Conservation (phyloP, 1,140 invertebrate genomes). For the Centruroides vittatus region DNA sequence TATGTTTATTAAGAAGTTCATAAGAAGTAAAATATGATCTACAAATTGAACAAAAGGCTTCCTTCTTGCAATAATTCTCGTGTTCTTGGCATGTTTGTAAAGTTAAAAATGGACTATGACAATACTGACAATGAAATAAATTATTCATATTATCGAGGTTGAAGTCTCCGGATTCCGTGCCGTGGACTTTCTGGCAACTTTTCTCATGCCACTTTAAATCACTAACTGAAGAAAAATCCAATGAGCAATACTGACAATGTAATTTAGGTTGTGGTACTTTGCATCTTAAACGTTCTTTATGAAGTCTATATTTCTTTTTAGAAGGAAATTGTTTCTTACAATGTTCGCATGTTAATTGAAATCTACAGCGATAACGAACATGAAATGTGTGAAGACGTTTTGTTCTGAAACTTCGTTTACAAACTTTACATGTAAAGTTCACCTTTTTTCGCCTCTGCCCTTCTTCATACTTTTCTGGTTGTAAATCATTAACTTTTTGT, state of each 20-base stretch:
- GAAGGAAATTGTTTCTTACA: neutral
- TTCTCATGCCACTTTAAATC: neutral
- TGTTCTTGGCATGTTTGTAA: neutral
- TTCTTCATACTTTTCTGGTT: slow-evolving; percentile 7
- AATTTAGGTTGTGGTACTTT: neutral
- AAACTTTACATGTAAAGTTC: slow-evolving; percentile 12
- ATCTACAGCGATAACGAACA: slow-evolving; percentile 8
- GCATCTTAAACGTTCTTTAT: neutral
- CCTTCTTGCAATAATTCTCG: neutral
- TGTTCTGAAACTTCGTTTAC: slow-evolving; percentile 11
- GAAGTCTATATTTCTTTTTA: neutral
- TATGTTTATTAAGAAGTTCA: neutral
- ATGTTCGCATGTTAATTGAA: neutral
- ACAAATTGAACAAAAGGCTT: neutral
- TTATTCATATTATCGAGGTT: too few species aligned
- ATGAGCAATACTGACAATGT: neutral
- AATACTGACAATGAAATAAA: neutral
- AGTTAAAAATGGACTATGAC: neutral
- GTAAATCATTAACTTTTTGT: neutral
- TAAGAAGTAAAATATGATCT: neutral
- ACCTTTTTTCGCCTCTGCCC: neutral
- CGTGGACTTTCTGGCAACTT: neutral
- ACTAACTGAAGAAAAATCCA: neutral
- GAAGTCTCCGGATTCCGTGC: neutral
- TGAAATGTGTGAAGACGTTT: slow-evolving; percentile 11